Evolutionary conservation across 2,888 invertebrate genomes (phyloP), one percentile per base, ranked within the genome.

Genomic region (Oscheius sp.): DNA sequence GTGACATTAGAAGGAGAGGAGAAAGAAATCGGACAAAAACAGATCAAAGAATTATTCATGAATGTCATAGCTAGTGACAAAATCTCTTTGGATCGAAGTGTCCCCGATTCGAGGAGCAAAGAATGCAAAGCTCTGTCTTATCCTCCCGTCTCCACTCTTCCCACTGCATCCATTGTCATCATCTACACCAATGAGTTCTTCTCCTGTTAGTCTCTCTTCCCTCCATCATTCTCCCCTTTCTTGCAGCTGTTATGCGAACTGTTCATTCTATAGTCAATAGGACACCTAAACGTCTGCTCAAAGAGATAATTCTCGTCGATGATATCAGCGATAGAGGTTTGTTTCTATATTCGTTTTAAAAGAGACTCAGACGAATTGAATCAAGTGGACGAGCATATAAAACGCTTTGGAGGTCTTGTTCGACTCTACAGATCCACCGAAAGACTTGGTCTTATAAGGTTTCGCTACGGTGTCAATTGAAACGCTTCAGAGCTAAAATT

Each of bases 261-360:
- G 90, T 93, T n/a, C 92, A 93, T 90, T 93, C 93, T 86, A 93
- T 94, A n/a, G 88, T 94, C 63, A 92, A 93, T 86, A 89, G 91
- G 88, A 91, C 91, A 81, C 92, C 91, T 34, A 89, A 88, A 77
- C 89, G 87, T 72, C 90, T 92, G 83, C 89, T 97, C 17, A 92
- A 93, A 86, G 95, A 97, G 89, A 92, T 96, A 70, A 92, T 96
- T 83, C 89, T 96, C 10, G 92, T 96, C n/a, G 95, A 96, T 87
- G 96, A 96, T 88, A 91, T 91, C 87, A 95, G 95, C 76, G 92
- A 93, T 37, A 91, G 90, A 87, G 90, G 91, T 91, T 87, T 85
- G 86, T 81, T n/a, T n/a, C n/a, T n/a, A n/a, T n/a, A n/a, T n/a
- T n/a, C n/a, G n/a, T n/a, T n/a, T n/a, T n/a, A n/a, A n/a, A n/a